Evolutionary conservation across 2,797 vertebrate species (phyloP), one percentile per base, ranked within the genome.

Genomic region (Eupleurogrammus muticus): DNA sequence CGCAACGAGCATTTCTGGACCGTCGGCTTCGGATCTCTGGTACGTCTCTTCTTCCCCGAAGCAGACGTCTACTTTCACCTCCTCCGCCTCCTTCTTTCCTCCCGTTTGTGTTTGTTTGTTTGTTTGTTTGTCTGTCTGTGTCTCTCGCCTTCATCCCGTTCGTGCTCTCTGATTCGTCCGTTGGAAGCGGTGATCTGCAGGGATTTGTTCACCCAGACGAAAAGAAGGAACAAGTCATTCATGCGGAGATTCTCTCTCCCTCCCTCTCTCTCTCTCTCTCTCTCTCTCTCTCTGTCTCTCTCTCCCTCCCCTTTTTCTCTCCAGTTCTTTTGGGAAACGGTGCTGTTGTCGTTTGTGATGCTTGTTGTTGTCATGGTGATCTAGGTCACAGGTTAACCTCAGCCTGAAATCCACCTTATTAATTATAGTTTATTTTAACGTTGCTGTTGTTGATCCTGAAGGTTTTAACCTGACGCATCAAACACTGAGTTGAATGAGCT

Each of bases 1-100:
- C 90, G 97, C 44, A 99, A 99, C 58, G 98, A 99, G 69, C 97
- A 99, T 85, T 99, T 99, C 88, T 99, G 98, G 98, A 99, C 97
- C 0, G 87, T 99, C 4, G 97, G 97, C 53, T 99, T 99, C 78
- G 98, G 97, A n/a, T 96, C 95, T 67, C 88, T 99, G 96, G 97
- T 99, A 93, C 63, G 95, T 92, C 23, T 14, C 2, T 44, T 19
- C 5, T 44, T 9, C 16, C 4, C 36, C 12, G 10, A 36, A 36
- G 35, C 35, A 36, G 35, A 36, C 35, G 28, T 28, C 6, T 28
- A 28, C 3, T 28, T 28, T 28, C 28, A 28, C 6, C 57, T 9
- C 8, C 38, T 10, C 10, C 4, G 1, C 6, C 2, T 13, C 2
- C 9, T 7, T 1, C 3, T 4, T 0, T 16, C 46, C 47, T 64